Evolutionary conservation across 2,888 invertebrate species (phyloP).

Genomic region (Carcina quercana): DNA sequence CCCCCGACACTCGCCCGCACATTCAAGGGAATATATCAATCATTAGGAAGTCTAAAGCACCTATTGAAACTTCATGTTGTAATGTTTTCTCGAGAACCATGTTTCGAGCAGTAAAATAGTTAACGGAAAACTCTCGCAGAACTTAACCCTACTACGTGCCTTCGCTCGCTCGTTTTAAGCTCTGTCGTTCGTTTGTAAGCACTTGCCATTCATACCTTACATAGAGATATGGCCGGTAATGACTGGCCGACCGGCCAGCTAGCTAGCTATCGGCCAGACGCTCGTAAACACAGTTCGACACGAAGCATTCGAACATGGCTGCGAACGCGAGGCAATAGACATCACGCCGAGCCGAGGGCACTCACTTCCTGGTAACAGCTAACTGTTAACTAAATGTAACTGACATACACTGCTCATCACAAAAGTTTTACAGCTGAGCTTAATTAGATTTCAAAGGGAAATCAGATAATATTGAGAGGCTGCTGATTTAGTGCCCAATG

Average conservation of each 20-base stretch:
- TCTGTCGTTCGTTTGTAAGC: constrained; percentile 53
- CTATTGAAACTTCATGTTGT: constrained; percentile 12
- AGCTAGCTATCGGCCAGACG: constrained; percentile 58
- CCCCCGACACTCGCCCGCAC: neutral
- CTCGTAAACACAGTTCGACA: constrained; percentile 65
- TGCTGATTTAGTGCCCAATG: constrained; percentile 42
- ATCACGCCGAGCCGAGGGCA: constrained; percentile 41
- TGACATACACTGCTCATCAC: constrained; percentile 15
- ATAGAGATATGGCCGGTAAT: constrained; percentile 67
- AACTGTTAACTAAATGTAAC: constrained; percentile 34
- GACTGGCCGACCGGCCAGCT: constrained; percentile 42
- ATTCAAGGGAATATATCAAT: too few species aligned
- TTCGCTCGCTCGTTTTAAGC: constrained; percentile 46
- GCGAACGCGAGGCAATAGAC: constrained; percentile 60
- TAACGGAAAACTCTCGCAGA: constrained; percentile 45
- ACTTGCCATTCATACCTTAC: constrained; percentile 64
- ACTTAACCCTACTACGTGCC: constrained; percentile 52
- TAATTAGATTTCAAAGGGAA: constrained; percentile 32
- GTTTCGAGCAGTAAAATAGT: constrained; percentile 42
- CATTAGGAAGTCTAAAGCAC: constrained; percentile 16
- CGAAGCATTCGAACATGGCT: constrained; percentile 57
- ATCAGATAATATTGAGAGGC: constrained; percentile 36
- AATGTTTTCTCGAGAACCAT: constrained; percentile 36
- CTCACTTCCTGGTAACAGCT: constrained; percentile 52
- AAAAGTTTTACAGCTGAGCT: constrained; percentile 28